A percentile compares a stretch with the other conserved stretches of the same genome.
Conservation (phyloP, 2,797 vertebrate species). For the Phalloptychus januarius region DNA sequence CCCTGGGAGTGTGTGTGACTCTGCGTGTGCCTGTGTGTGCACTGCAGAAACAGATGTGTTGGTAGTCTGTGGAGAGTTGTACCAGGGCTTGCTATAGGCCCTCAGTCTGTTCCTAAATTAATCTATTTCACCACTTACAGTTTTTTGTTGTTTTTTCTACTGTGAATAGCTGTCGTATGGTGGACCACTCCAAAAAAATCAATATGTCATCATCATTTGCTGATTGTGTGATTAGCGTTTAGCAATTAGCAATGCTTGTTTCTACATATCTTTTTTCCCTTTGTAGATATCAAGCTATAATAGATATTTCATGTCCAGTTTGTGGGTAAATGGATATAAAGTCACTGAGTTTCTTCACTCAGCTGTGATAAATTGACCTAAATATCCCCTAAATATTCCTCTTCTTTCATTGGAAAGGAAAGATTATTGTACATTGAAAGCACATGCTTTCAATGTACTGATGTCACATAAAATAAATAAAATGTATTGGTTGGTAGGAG, state of each 20-base stretch:
- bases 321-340: not conserved
- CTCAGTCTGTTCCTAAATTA: slow-evolving; percentile 60
- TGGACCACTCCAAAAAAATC: slow-evolving; percentile 12
- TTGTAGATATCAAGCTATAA: not conserved
- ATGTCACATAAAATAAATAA: not conserved
- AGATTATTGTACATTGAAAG: slow-evolving; percentile 6
- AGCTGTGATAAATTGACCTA: slow-evolving; percentile 47
- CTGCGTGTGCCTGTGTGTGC: slow-evolving; percentile 7
- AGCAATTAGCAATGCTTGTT: too few species aligned
- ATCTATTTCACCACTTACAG: slow-evolving; percentile 52
- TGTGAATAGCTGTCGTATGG: slow-evolving; percentile 30
- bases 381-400: slow-evolving; percentile 37
- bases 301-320: not conserved
- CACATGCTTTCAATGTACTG: too few species aligned
- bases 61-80: slow-evolving; percentile 48
- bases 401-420: slow-evolving; percentile 35
- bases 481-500: too few species aligned
- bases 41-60: slow-evolving; percentile 59
- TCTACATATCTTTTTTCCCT: too few species aligned
- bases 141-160: not conserved
- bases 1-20: slow-evolving; percentile 4
- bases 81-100: slow-evolving; percentile 48
- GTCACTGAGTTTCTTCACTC: slow-evolving; percentile 32
- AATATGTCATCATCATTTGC: not conserved
- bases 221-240: slow-evolving; percentile 31